Evolutionary conservation across 2,113 vertebrate genomes (phyloP).

Genomic region (Nyctibius bracteatus): DNA sequence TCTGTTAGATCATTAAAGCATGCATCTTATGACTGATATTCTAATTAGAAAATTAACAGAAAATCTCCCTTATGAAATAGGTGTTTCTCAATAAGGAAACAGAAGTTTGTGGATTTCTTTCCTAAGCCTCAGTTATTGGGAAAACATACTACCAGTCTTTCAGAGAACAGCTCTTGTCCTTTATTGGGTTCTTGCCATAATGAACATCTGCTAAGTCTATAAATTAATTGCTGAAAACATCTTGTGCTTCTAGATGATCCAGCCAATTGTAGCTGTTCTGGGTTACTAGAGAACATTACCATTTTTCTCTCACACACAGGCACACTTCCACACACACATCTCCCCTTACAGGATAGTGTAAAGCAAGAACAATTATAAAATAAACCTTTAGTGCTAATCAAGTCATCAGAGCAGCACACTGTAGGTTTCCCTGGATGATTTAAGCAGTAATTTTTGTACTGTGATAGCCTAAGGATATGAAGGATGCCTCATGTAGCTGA

Average conservation of each 20-base stretch:
- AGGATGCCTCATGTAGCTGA: neutral
- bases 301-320: neutral
- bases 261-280: neutral
- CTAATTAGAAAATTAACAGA: neutral
- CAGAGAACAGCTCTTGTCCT: neutral
- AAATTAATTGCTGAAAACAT: slow-evolving; percentile 45
- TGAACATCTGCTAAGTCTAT: neutral
- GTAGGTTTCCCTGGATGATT: neutral
- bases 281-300: slow-evolving; percentile 5
- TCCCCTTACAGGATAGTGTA: neutral
- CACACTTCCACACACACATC: neutral
- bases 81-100: neutral
- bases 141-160: neutral
- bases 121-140: neutral
- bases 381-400: neutral
- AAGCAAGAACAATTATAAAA: neutral
- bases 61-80: neutral
- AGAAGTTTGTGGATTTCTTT: neutral
- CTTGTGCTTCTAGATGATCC: slow-evolving; percentile 25
- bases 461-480: neutral
- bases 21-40: neutral
- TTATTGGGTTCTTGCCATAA: slow-evolving; percentile 1
- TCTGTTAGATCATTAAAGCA: neutral
- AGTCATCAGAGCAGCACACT: neutral
- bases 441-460: neutral